Evolutionary conservation across 2,113 vertebrate species (phyloP).

Genomic region (Neoarius graeffei): DNA sequence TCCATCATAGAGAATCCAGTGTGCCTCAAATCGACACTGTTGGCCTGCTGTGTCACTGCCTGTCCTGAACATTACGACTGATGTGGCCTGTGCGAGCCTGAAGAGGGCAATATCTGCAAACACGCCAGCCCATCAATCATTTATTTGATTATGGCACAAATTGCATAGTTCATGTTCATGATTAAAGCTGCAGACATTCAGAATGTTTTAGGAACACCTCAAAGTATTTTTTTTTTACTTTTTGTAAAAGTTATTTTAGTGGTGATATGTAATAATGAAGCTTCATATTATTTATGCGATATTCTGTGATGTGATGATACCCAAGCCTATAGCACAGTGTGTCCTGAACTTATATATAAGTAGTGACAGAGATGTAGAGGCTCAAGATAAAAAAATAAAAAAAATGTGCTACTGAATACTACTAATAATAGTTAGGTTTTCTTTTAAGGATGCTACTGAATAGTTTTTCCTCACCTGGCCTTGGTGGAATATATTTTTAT

Average conservation of each 20-base stretch:
- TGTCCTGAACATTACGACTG: not conserved
- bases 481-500: not conserved
- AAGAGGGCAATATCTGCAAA: slow-evolving; percentile 50
- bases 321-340: not conserved
- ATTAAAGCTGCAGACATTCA: not conserved
- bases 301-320: not conserved
- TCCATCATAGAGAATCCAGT: slow-evolving; percentile 66
- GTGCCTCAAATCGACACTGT: slow-evolving; percentile 24
- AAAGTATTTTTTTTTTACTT: not conserved
- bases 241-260: not conserved
- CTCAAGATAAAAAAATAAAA: not conserved
- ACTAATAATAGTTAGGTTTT: too few species aligned
- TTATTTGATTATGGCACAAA: not conserved
- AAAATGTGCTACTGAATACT: too few species aligned
- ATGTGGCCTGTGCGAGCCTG: slow-evolving; percentile 19
- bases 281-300: not conserved
- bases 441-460: not conserved
- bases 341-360: not conserved
- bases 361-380: not conserved
- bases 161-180: not conserved
- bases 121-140: not conserved
- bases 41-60: slow-evolving; percentile 14
- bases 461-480: not conserved
- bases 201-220: not conserved
- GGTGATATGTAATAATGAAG: not conserved